Base-by-base conservation (phyloP, 1,140 invertebrate genomes). In the Panagrolaimus sp. region DNA sequence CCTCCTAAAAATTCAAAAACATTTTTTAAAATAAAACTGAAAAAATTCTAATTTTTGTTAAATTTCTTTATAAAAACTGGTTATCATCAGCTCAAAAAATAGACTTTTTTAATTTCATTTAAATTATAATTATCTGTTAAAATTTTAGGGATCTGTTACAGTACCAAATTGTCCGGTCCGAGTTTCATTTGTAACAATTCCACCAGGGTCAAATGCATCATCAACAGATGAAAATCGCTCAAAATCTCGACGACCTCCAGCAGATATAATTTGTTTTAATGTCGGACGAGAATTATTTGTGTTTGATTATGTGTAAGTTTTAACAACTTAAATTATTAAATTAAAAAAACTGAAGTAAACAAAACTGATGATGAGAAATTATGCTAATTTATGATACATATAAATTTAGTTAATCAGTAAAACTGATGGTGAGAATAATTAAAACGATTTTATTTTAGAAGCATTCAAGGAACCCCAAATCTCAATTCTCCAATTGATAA, bases 211-310 rank as follows among this genome's bases (percentile, higher is more conserved):
- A 3, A 28, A 65, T n/a, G 9, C 58, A 21, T 15, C 14, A 8
- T 28, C 17, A 28, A 38, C 24, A 4, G 0, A 66, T 75, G 21
- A 44, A 70, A 43, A 68, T 28, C 38, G 58, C 21, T 45, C 17
- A 14, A 38, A 17, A 32, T 17, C 62, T 68, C 21, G 12, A n/a
- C 52, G 28, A 58, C 1, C 15, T 2, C 32, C 32, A 38, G 2
- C 52, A 28, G 75, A 76, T 28, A 69, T 91, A 78, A 93, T 98
- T 84, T 96, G 94, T 86, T 96, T 97, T 85, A 98, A 98, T 86
- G 90, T 95, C 84, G 95, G 94, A 68, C 90, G 93, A 81, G 95
- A 98, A 85, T 87, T 98, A 10, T 97, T 93, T 87, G 90, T 98
- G 80, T 98, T 96, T 86, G 90, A 92, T 74, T 98, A 95, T 86